Conservation (phyloP, 1,140 invertebrate species). For the Fopius arisanus region DNA sequence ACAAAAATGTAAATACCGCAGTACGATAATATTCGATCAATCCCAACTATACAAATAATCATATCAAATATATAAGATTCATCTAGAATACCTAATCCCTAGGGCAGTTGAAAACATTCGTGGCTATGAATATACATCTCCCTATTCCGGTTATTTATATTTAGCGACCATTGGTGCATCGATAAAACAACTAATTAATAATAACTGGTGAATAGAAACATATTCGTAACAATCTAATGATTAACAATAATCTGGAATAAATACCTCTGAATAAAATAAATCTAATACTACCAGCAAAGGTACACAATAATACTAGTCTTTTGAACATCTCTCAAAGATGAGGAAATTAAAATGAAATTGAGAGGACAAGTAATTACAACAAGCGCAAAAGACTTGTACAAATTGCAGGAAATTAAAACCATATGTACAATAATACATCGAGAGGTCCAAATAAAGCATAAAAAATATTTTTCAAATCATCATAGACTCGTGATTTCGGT, state of each 20-base stretch:
- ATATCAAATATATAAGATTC: conserved; percentile 11
- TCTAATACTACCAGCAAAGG: conserved; percentile 4
- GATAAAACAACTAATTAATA: not conserved
- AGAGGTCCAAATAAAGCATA: not conserved
- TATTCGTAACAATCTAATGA: not conserved
- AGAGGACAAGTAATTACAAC: not conserved
- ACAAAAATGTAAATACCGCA: not conserved
- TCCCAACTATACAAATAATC: not conserved
- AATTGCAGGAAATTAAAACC: not conserved
- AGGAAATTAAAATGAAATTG: not conserved
- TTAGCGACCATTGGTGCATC: not conserved
- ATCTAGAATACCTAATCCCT: not conserved
- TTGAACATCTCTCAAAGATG: conserved; percentile 1
- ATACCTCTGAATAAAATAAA: not conserved
- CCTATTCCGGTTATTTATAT: not conserved
- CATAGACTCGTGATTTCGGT: not conserved
- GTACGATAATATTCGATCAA: not conserved
- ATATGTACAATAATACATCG: conserved; percentile 19
- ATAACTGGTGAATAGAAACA: not conserved
- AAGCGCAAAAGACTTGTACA: conserved; percentile 4
- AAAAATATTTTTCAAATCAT: not conserved
- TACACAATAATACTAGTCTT: conserved; percentile 13
- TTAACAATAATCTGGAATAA: not conserved
- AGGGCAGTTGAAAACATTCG: no score
- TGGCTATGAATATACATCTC: no score